phyloP scores from a whole-genome alignment of 2,888 invertebrate genomes.

The Eulithis prunata region DNA sequence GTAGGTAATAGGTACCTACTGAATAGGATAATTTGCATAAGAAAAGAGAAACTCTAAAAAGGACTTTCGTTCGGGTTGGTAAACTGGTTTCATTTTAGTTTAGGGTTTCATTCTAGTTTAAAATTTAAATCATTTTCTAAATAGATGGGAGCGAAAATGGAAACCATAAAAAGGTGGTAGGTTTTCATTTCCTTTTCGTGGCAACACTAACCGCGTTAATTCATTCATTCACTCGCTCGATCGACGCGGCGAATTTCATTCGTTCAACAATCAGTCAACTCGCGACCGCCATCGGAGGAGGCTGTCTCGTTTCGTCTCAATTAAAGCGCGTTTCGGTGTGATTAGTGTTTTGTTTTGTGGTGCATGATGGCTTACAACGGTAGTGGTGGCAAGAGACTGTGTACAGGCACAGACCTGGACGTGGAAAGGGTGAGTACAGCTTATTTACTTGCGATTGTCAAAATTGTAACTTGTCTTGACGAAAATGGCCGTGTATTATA shows the following conservation, averaged over 20 bases:
- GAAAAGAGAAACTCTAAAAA: too few species aligned
- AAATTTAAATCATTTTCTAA: too few species aligned
- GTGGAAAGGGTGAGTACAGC: conserved; percentile 78
- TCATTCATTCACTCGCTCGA: conserved; percentile 39
- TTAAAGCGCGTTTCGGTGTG: conserved; percentile 78
- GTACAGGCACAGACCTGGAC: conserved; percentile 79
- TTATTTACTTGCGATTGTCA: conserved; percentile 53
- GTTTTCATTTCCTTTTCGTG: conserved; percentile 17
- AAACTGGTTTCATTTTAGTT: too few species aligned
- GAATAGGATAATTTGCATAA: too few species aligned
- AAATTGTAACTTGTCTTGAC: conserved; percentile 60
- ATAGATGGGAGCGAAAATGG: not conserved
- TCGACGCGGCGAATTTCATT: conserved; percentile 33
- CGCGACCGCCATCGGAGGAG: conserved; percentile 62
- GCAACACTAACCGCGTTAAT: conserved; percentile 24
- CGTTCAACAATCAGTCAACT: conserved; percentile 73
- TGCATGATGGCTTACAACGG: conserved; percentile 89
- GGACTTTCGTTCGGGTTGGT: too few species aligned
- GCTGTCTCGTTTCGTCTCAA: conserved; percentile 58
- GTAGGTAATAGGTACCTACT: too few species aligned
- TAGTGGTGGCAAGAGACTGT: conserved; percentile 85
- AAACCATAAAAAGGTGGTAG: conserved; percentile 15
- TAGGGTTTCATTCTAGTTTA: too few species aligned
- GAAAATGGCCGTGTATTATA: conserved; percentile 83
- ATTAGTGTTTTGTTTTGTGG: conserved; percentile 85